phyloP scores from a whole-genome alignment of 2,113 vertebrate species.

The Pelobates fuscus region DNA sequence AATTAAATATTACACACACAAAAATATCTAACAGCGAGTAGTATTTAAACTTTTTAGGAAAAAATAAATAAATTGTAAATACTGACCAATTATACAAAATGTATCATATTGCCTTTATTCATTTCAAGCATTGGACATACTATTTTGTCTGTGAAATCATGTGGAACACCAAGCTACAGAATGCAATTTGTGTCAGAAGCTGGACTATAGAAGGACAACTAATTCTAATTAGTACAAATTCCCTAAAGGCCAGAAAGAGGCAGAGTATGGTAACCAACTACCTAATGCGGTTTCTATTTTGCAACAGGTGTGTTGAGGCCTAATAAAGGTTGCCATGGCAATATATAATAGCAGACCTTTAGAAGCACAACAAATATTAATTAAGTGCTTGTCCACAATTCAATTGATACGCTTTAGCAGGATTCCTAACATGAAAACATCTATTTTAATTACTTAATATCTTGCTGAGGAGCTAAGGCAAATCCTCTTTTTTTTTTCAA shows the following conservation, averaged over 20 bases:
- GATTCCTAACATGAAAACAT: constrained; percentile 32
- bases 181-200: constrained; percentile 84
- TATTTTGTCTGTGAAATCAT: constrained; percentile 84
- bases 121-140: constrained; percentile 77
- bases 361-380: constrained; percentile 73
- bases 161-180: constrained; percentile 84
- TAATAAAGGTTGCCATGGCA: constrained; percentile 61
- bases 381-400: constrained; percentile 44
- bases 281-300: constrained; percentile 61
- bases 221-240: constrained; percentile 84
- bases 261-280: constrained; percentile 63
- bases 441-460: constrained; percentile 42
- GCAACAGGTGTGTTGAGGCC: constrained; percentile 76
- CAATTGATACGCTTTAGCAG: constrained; percentile 31
- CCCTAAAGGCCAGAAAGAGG: constrained; percentile 71
- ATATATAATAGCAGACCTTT: constrained; percentile 72
- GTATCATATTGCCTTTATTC: constrained; percentile 83
- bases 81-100: constrained; percentile 76
- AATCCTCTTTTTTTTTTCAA: not conserved
- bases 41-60: constrained; percentile 63
- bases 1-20: constrained; percentile 65
- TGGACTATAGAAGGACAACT: constrained; percentile 80
- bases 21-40: constrained; percentile 64
- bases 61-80: constrained; percentile 74
- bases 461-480: not conserved